Evolutionary conservation across 2,113 vertebrate species (phyloP).

Genomic region (Plestiodon gilberti): DNA sequence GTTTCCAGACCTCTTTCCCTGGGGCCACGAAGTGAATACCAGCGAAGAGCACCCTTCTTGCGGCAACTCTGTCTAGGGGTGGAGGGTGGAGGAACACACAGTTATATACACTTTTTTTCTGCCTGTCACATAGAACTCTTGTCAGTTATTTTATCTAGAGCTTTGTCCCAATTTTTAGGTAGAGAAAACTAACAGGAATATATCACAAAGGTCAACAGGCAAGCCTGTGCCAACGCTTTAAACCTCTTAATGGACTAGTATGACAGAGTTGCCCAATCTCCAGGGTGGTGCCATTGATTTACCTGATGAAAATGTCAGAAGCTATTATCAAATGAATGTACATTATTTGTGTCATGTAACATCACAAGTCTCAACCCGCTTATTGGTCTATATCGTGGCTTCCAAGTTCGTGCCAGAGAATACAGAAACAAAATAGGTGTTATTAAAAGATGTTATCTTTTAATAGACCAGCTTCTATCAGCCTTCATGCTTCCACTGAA

Average conservation of each 20-base stretch:
- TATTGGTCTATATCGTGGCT: background rate
- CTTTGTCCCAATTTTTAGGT: background rate
- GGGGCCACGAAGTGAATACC: too few relatives aligned
- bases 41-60: background rate
- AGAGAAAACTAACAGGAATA: background rate
- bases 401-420: background rate
- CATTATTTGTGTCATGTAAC: background rate
- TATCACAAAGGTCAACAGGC: background rate
- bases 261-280: background rate
- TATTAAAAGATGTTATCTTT: background rate
- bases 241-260: background rate
- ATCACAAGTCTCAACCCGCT: background rate
- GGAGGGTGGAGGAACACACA: background rate
- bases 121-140: too few relatives aligned
- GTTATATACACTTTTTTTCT: background rate
- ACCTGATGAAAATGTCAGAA: background rate
- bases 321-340: background rate
- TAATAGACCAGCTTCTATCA: background rate
- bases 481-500: background rate
- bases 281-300: background rate
- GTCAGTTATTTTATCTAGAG: background rate
- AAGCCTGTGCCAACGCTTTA: background rate
- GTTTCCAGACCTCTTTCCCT: too few relatives aligned
- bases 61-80: background rate
- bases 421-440: background rate